These are phyloP conservation scores for Hoplias malabaricus DNA, from an alignment of 2,113 vertebrate genomes.

Conservation along the genomic window DNA sequence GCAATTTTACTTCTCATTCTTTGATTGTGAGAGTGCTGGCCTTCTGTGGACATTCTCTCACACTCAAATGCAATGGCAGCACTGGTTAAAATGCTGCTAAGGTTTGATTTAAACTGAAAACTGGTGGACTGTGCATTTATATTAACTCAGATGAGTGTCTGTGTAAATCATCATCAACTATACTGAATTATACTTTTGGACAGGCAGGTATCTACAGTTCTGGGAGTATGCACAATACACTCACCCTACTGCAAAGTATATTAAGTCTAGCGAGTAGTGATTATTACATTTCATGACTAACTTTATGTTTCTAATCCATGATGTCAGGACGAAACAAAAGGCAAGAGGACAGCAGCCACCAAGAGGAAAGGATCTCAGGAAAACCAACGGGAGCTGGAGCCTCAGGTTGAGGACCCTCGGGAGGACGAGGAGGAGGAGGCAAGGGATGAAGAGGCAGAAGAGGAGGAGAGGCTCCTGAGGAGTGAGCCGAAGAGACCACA, in stretches of 20 bases:
- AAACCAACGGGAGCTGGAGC: constrained; percentile 59
- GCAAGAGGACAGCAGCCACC: constrained; percentile 74
- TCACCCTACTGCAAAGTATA: too few species aligned
- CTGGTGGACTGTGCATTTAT: not conserved
- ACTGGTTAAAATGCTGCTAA: too few species aligned
- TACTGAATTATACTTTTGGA: not conserved
- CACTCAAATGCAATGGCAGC: too few species aligned
- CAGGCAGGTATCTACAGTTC: too few species aligned
- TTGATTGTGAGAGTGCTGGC: too few species aligned
- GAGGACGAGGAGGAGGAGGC: constrained; percentile 51
- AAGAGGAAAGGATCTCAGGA: constrained; percentile 77
- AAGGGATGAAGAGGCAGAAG: constrained; percentile 51
- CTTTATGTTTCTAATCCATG: constrained; percentile 1
- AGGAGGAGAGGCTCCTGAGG: constrained; percentile 73
- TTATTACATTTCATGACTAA: not conserved
- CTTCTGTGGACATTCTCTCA: too few species aligned
- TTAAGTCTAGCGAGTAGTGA: too few species aligned
- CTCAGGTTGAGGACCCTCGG: constrained; percentile 58
- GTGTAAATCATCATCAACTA: too few species aligned
- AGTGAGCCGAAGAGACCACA: constrained; percentile 81
- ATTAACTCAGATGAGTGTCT: not conserved
- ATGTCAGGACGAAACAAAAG: constrained; percentile 82
- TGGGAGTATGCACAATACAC: too few species aligned
- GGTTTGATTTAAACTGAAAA: too few species aligned
- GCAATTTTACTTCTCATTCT: too few species aligned